Base-by-base conservation (phyloP, 2,797 vertebrate species). In the Hyperoplus immaculatus region DNA sequence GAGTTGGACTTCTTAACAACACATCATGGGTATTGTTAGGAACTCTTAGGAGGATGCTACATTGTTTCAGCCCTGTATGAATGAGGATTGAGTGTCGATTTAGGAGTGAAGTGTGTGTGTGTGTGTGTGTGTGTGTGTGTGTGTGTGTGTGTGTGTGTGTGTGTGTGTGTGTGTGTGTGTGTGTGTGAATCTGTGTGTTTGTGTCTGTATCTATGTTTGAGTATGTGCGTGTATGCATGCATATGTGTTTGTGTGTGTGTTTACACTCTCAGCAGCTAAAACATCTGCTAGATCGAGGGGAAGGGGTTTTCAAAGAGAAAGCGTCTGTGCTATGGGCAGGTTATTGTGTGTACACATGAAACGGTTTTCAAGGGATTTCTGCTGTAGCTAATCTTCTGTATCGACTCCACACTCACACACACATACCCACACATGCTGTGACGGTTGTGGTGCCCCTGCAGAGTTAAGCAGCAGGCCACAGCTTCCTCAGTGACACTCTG, bases 401-500 rank as follows among this genome's bases (percentile, higher is more conserved):
- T 63, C 43, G 53, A 80, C 61, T 38, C 46, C 53, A 57, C 79
- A 62, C 45, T 36, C 43, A 55, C 65, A 82, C 65, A 68, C 71
- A 71, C 50, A 47, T 51, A 13, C 54, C 63, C 55, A 49, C 61
- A 65, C 78, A 72, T 8, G 12, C 76, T 64, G 82, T 0, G 45
- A 38, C 61, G 68, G 69, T 59, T 78, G 77, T 63, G 0, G 53
- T 58, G 71, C 66, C 36, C 82, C 83, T 60, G 72, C 80, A 69
- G 80, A 67, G 87, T 62, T 8, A 14, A 85, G 60, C 85, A 77
- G 88, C 83, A 76, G 77, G 88, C 46, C 59, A 80, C 78, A 50
- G 76, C 83, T 72, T 89, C 80, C 78, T 80, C 64, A 36, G 69
- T 83, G 69, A 77, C 78, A 69, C 65, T 5, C 13, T 61, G 82